A percentile compares a stretch with the other conserved stretches of the same genome.
phyloP scores from a whole-genome alignment of 2,888 invertebrate genomes.

The Oxycera nigricornis region DNA sequence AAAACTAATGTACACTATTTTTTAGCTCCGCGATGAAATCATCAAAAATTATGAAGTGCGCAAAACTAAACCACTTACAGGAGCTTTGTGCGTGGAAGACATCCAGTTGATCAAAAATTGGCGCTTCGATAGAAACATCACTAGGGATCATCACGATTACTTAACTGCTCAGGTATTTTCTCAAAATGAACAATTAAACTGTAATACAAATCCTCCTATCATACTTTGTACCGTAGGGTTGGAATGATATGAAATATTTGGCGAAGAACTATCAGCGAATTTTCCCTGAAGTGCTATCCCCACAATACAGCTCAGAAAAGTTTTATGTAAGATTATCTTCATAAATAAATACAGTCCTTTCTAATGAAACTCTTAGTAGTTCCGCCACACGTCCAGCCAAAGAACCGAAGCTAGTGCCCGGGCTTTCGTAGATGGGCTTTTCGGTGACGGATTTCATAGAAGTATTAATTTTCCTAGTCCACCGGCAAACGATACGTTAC shows the following conservation, averaged over 20 bases:
- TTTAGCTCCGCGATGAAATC: slow-evolving; percentile 66
- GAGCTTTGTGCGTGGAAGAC: slow-evolving; percentile 73
- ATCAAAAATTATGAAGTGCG: slow-evolving; percentile 70
- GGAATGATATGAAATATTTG: slow-evolving; percentile 71
- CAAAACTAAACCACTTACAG: slow-evolving; percentile 62
- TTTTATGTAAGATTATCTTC: slow-evolving; percentile 69
- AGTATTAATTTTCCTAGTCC: slow-evolving; percentile 50
- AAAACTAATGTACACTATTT: no score
- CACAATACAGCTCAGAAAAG: slow-evolving; percentile 63
- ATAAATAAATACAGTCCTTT: neutral
- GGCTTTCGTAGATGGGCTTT: slow-evolving; percentile 69
- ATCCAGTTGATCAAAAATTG: slow-evolving; percentile 70
- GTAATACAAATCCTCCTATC: no score
- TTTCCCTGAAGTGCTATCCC: slow-evolving; percentile 69
- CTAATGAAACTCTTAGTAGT: slow-evolving; percentile 60
- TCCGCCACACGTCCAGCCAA: slow-evolving; percentile 68
- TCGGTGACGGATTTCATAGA: slow-evolving; percentile 57
- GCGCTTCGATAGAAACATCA: slow-evolving; percentile 71
- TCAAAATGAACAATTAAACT: neutral
- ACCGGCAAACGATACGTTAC: slow-evolving; percentile 60
- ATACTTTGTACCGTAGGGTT: slow-evolving; percentile 64
- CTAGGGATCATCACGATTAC: slow-evolving; percentile 66
- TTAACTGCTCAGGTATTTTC: slow-evolving; percentile 64
- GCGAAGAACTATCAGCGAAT: slow-evolving; percentile 72
- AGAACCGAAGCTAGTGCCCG: slow-evolving; percentile 68